These are phyloP conservation scores for Montipora foliosa DNA, from an alignment of 64 coral and sea anemone genomes.

Conservation along the genomic window DNA sequence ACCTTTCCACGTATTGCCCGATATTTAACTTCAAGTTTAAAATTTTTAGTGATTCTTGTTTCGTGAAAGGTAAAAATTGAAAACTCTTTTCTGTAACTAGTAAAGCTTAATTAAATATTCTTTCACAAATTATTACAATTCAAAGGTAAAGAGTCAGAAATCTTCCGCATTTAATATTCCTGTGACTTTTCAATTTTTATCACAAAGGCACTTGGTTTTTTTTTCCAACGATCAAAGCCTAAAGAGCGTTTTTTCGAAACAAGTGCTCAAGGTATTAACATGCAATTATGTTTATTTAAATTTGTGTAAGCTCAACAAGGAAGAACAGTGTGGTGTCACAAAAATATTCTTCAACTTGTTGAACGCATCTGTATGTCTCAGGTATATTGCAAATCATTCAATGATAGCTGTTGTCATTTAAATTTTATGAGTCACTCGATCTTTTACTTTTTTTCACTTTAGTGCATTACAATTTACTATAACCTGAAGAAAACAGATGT, in stretches of 20 bases:
- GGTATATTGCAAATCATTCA: background rate
- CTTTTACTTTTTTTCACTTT: too few relatives aligned
- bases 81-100: too few relatives aligned
- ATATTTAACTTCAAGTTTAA: background rate
- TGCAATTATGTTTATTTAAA: background rate
- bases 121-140: background rate
- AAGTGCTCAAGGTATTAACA: background rate
- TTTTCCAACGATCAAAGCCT: background rate
- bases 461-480: background rate
- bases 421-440: constrained; percentile 1
- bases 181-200: background rate
- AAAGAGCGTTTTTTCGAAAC: background rate
- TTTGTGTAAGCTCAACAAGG: background rate
- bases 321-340: background rate
- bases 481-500: background rate
- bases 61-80: background rate
- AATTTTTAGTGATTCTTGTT: background rate
- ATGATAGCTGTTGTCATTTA: constrained; percentile 24
- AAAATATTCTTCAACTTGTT: background rate
- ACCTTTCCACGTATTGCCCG: background rate
- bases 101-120: too few relatives aligned
- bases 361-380: background rate
- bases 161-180: background rate
- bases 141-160: background rate
- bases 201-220: background rate